These are phyloP conservation scores for Podiceps cristatus DNA, from an alignment of 2,113 vertebrate species.

Conservation along the genomic window DNA sequence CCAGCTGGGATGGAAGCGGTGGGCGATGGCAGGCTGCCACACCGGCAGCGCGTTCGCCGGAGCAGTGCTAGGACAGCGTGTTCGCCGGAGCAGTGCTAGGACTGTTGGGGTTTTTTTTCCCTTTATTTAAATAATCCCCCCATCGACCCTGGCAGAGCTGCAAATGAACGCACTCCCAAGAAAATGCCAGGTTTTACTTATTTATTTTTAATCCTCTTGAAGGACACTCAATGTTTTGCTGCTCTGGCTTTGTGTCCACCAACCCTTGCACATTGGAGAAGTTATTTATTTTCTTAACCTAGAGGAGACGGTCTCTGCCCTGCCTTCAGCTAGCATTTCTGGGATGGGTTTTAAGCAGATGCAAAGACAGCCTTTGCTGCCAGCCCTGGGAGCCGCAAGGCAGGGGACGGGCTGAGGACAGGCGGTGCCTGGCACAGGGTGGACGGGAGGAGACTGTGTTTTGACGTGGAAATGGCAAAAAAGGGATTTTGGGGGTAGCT, in stretches of 20 bases:
- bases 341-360: neutral
- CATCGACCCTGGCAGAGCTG: neutral
- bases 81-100: neutral
- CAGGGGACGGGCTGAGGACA: neutral
- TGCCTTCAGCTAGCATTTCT: neutral
- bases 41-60: neutral
- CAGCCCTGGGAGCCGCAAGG: neutral
- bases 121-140: slow-evolving; percentile 42
- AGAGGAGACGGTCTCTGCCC: slow-evolving; percentile 25
- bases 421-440: neutral
- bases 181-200: slow-evolving; percentile 51
- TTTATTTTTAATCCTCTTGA: slow-evolving; percentile 49
- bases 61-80: neutral
- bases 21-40: neutral
- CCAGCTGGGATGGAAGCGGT: neutral
- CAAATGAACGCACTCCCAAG: neutral
- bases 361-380: neutral
- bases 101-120: neutral
- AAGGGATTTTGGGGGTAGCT: neutral
- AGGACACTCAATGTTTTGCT: slow-evolving; percentile 30
- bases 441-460: neutral
- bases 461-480: neutral
- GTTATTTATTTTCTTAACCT: slow-evolving; percentile 74
- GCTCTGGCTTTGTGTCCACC: neutral
- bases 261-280: neutral